These are phyloP conservation scores for Helicolenus hilgendorfi DNA, from an alignment of 2,797 vertebrate genomes.

Conservation along the genomic window DNA sequence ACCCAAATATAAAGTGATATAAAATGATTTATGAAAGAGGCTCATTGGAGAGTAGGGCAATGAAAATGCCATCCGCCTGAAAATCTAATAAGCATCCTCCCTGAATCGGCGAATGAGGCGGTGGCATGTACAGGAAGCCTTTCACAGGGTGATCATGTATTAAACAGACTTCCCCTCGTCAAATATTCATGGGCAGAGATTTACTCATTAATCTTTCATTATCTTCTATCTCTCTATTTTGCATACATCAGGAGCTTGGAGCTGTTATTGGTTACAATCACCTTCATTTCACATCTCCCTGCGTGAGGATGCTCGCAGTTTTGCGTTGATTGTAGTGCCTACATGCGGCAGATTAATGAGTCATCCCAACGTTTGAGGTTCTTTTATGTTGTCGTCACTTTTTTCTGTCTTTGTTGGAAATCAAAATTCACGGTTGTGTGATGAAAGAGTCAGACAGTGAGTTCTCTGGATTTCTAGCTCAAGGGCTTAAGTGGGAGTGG, in stretches of 20 bases:
- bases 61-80: conserved; percentile 81
- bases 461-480: conserved; percentile 38
- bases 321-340: background rate
- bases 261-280: conserved; percentile 69
- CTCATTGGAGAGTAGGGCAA: conserved; percentile 72
- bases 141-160: conserved; percentile 86
- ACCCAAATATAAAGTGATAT: conserved; percentile 68
- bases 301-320: background rate
- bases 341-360: conserved; percentile 27
- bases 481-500: conserved; percentile 32
- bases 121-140: conserved; percentile 82
- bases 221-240: conserved; percentile 84
- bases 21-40: conserved; percentile 76
- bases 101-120: conserved; percentile 61
- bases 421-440: conserved; percentile 4
- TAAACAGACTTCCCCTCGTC: conserved; percentile 87
- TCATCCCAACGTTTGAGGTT: conserved; percentile 32
- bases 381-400: conserved; percentile 15
- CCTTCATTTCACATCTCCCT: conserved; percentile 41
- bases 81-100: conserved; percentile 81
- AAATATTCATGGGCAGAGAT: conserved; percentile 90
- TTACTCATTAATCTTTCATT: conserved; percentile 91
- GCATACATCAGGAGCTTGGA: conserved; percentile 75
- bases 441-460: conserved; percentile 18
- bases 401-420: conserved; percentile 4